Percentiles rank a stretch among this genome's conserved stretches.
Evolutionary conservation across 2,888 invertebrate species (phyloP).

Genomic region (Drosophila siamana): DNA sequence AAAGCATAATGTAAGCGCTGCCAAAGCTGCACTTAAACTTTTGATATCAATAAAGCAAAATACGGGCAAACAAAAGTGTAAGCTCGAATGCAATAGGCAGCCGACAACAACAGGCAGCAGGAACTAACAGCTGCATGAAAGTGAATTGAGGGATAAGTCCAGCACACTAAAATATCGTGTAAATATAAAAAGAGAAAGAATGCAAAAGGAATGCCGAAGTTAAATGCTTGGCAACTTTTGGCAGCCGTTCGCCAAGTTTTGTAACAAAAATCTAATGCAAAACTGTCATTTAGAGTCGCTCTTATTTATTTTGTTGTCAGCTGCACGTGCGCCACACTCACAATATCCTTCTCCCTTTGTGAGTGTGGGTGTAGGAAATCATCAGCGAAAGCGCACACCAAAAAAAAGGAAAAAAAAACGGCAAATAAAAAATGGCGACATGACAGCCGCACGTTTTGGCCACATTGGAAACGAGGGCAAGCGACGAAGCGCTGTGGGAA

Average conservation of each 20-base stretch:
- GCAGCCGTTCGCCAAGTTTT: conserved; percentile 47
- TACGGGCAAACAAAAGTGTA: conserved; percentile 42
- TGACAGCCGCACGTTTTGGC: conserved; percentile 61
- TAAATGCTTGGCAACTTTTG: conserved; percentile 44
- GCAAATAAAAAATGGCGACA: conserved; percentile 66
- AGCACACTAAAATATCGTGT: background rate
- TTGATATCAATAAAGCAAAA: conserved; percentile 75
- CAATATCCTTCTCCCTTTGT: conserved; percentile 1
- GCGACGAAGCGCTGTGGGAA: conserved; percentile 20
- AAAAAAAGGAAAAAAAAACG: conserved; percentile 30
- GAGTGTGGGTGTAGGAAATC: conserved; percentile 46
- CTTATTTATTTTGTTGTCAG: conserved; percentile 78
- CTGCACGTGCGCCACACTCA: conserved; percentile 68
- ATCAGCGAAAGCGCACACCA: conserved; percentile 46
- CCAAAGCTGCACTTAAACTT: conserved; percentile 80
- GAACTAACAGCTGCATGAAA: conserved; percentile 43
- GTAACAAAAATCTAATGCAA: conserved; percentile 74
- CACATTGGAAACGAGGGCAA: conserved; percentile 53
- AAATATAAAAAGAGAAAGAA: background rate
- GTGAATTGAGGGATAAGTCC: conserved; percentile 44
- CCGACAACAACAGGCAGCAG: conserved; percentile 16
- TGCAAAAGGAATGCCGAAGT: conserved; percentile 20
- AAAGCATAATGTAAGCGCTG: conserved; percentile 75
- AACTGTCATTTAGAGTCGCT: conserved; percentile 75
- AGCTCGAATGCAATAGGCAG: conserved; percentile 46